Evolutionary conservation across 2,113 vertebrate genomes (phyloP), one percentile per base, ranked within the genome.

Genomic region (Chamaea fasciata): DNA sequence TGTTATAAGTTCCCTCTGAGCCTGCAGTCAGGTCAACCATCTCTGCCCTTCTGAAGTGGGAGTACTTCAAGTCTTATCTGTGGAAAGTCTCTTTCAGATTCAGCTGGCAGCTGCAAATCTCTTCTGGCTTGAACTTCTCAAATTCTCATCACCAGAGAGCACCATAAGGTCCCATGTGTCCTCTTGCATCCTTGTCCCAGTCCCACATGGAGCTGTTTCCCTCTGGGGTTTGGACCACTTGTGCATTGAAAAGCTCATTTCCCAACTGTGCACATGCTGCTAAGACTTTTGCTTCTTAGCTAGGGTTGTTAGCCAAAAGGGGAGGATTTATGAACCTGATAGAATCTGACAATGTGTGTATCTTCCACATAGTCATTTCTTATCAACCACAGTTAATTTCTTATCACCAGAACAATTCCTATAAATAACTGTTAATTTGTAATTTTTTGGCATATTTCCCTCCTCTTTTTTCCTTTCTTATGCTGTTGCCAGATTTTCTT

Each of bases 121-220:
- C 33, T 87, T 65, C 41, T 86, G 59, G 12, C 50, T 79, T 37
- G 23, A 17, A 21, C 28, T 83, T 84, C 76, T 70, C 52, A 53
- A 12, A 63, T 50, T 88, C 26, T 26, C 1, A 0, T 20, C 46
- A 46, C 23, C 13, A 90, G 57, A 12, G 57, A 65, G 28, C 44
- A 65, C n/a, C 0, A 2, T 21, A 78, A 87, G 5, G 6, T 71
- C 49, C 24, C 30, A 15, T 0, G 2, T 14, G 20, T 67, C 30
- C 24, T 33, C 22, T 69, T 56, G 24, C 10, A n/a, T 71, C 30
- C 21, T n/a, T 24, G 9, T 63, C n/a, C 18, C 15, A 21, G 30
- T 56, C 35, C 35, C 47, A 42, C 0, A 0, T 5, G 18, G 30
- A 24, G 6, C 17, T 8, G 0, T 53, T 90, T n/a, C n/a, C 14